phyloP scores from a whole-genome alignment of 1,140 invertebrate genomes.

The Caerostris darwini region DNA sequence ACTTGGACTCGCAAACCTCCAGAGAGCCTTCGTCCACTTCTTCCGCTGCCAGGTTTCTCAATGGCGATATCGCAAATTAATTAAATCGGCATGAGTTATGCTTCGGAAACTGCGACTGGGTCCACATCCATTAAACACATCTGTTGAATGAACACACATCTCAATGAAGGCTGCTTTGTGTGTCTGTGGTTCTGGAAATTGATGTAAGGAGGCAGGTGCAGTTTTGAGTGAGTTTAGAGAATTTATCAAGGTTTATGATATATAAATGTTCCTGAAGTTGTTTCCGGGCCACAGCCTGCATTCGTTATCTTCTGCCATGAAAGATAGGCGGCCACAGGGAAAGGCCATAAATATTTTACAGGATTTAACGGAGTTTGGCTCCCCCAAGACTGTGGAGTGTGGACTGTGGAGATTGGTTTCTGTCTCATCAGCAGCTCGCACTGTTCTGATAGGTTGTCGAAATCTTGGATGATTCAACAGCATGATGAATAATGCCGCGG shows the following conservation, averaged over 20 bases:
- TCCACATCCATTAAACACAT: background rate
- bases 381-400: background rate
- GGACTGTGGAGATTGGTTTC: no score
- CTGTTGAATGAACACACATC: background rate
- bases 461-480: no score
- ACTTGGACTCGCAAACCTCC: background rate
- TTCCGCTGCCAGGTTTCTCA: background rate
- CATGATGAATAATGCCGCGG: no score
- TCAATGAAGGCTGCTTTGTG: no score
- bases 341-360: background rate
- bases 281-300: background rate
- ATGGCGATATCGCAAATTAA: background rate
- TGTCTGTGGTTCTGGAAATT: background rate
- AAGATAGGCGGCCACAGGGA: background rate
- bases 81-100: slow-evolving; percentile 40
- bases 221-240: background rate
- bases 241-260: background rate
- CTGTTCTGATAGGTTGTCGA: no score
- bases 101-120: slow-evolving; percentile 2
- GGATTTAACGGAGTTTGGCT: background rate
- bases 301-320: background rate
- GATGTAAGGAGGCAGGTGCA: background rate
- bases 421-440: no score
- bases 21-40: background rate
- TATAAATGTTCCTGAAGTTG: background rate